Evolutionary conservation across 2,113 vertebrate genomes (phyloP), one percentile per base, ranked within the genome.

Genomic region (Cervus canadensis): DNA sequence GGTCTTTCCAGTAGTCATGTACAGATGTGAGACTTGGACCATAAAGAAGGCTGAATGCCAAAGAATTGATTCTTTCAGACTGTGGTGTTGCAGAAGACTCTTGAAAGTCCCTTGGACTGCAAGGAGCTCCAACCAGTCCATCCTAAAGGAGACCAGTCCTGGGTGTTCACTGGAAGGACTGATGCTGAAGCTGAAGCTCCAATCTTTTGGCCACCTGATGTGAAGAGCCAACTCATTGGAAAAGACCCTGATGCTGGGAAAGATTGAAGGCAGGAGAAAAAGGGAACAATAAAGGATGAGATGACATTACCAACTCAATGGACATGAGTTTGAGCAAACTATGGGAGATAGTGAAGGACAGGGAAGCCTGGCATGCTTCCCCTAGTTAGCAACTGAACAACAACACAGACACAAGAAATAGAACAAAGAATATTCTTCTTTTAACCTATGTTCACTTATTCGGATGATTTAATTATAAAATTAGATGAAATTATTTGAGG

Each of bases 41-140:
- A 6, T 71, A 23, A 71, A 40, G n/a, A 71, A 71, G 10, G 19
- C 10, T 71, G n/a, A 71, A n/a, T 12, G 2, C 19, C 19, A 40
- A 40, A 71, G 9, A 71, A 74, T 12, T 40, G 10, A 40, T 74
- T 2, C 10, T 23, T 74, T 74, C 0, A 0, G 4, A 74, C 0
- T 40, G 19, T 40, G 36, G 19, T 74, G 5, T 3, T 74, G 19
- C n/a, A 71, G 19, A 40, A 74, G n/a, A 40, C 19, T 23, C 67
- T 71, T 6, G 10, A 40, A 5, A 71, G 10, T 23, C n/a, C 5
- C n/a, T 71, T 71, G 17, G n/a, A 71, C 67, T 6, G 2, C 67
- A 74, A 40, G 5, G 5, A 40, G 21, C 2, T 74, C n/a, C 23
- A 40, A 40, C n/a, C 23, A 40, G 67, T 23, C 19, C 23, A 36